Percentiles rank a stretch among this genome's conserved stretches.
These are phyloP conservation scores for honey bee (Apis mellifera) DNA, from an alignment of 1,140 invertebrate species.

Conservation along the genomic window DNA sequence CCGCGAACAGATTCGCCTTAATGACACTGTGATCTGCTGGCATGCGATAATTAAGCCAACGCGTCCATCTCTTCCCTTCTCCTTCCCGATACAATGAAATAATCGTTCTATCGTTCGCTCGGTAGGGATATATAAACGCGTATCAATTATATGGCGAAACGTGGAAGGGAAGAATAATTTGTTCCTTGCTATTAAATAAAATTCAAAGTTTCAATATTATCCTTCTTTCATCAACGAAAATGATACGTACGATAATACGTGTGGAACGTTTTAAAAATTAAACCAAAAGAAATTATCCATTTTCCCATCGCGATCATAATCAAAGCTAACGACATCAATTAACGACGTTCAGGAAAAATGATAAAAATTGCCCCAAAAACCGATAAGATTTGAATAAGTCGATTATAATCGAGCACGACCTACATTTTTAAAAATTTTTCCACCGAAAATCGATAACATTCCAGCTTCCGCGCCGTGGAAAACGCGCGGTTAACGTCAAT, in stretches of 20 bases:
- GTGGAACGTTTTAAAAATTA: no score
- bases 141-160: neutral
- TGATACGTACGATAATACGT: no score
- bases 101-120: neutral
- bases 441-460: neutral
- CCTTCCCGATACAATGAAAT: neutral
- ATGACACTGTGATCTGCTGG: conserved; percentile 13
- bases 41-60: conserved; percentile 27
- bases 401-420: neutral
- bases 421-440: no score
- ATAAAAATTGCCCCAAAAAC: no score
- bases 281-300: no score
- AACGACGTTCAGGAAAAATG: no score
- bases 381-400: no score
- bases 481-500: conserved; percentile 12
- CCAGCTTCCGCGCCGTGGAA: neutral
- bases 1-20: conserved; percentile 32
- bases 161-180: neutral
- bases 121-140: neutral
- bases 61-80: neutral
- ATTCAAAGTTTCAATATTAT: no score
- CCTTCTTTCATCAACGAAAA: no score
- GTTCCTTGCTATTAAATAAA: neutral
- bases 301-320: no score
- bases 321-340: no score